These are phyloP conservation scores for Astur gentilis DNA, from an alignment of 2,113 vertebrate genomes.

Conservation along the genomic window DNA sequence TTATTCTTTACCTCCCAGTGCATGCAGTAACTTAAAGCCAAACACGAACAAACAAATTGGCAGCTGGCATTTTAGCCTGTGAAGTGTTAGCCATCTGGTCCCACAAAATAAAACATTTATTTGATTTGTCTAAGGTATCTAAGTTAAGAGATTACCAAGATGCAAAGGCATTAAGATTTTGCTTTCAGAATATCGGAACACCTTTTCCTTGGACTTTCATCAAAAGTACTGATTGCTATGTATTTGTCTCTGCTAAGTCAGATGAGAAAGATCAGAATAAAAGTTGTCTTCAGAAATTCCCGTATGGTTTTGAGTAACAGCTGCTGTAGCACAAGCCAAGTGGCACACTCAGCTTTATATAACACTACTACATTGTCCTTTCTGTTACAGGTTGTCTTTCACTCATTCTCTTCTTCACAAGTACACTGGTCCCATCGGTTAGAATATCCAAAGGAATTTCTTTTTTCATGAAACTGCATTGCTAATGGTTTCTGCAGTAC, in stretches of 20 bases:
- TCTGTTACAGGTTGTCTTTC: not conserved
- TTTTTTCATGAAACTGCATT: not conserved
- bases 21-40: not conserved
- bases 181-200: not conserved
- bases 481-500: not conserved
- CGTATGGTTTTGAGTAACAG: not conserved
- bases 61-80: constrained; percentile 37
- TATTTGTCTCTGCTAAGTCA: not conserved
- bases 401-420: not conserved
- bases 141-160: not conserved
- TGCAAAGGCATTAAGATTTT: not conserved
- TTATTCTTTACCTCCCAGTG: constrained; percentile 32
- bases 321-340: constrained; percentile 16
- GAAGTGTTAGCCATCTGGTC: constrained; percentile 43
- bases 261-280: not conserved
- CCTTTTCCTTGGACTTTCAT: not conserved
- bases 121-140: not conserved
- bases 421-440: not conserved
- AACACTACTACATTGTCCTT: not conserved
- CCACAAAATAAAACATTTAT: constrained; percentile 57
- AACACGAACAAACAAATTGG: constrained; percentile 51
- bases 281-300: constrained; percentile 29
- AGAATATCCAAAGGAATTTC: not conserved
- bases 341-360: not conserved
- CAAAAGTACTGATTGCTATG: not conserved